These are phyloP conservation scores for Myotis yumanensis DNA, from an alignment of 2,113 vertebrate genomes.

Conservation along the genomic window DNA sequence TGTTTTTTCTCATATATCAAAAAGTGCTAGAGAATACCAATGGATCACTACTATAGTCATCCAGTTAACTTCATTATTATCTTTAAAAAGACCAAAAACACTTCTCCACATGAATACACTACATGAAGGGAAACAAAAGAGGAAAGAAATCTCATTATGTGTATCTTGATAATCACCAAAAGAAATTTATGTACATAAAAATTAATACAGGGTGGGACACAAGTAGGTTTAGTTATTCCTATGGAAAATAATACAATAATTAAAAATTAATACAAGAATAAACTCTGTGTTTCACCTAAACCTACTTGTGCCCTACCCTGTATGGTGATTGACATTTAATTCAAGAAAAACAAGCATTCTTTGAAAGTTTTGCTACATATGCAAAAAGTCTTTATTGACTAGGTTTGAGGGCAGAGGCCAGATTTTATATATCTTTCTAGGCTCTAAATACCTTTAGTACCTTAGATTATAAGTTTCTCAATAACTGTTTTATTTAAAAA, in stretches of 20 bases:
- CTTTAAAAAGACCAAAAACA: neutral
- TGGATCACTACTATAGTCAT: neutral
- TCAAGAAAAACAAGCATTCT: neutral
- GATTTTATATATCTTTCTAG: constrained; percentile 27
- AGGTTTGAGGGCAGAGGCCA: neutral
- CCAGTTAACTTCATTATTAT: neutral
- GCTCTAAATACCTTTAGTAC: neutral
- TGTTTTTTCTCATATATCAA: neutral
- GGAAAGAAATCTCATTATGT: neutral
- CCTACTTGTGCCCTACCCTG: neutral
- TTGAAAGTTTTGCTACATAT: neutral
- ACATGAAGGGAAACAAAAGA: neutral
- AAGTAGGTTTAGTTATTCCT: neutral
- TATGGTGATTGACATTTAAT: neutral
- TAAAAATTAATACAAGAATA: neutral
- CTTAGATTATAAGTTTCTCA: constrained; percentile 5
- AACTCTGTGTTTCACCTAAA: neutral
- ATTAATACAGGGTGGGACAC: neutral
- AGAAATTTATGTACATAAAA: constrained; percentile 8
- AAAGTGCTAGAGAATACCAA: constrained; percentile 21
- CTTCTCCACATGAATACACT: neutral
- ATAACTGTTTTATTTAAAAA: neutral
- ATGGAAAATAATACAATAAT: neutral
- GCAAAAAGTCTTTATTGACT: neutral
- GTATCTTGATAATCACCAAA: neutral